These are phyloP conservation scores for Brachypodius melanocephalos DNA, from an alignment of 2,113 vertebrate species.

Conservation along the genomic window DNA sequence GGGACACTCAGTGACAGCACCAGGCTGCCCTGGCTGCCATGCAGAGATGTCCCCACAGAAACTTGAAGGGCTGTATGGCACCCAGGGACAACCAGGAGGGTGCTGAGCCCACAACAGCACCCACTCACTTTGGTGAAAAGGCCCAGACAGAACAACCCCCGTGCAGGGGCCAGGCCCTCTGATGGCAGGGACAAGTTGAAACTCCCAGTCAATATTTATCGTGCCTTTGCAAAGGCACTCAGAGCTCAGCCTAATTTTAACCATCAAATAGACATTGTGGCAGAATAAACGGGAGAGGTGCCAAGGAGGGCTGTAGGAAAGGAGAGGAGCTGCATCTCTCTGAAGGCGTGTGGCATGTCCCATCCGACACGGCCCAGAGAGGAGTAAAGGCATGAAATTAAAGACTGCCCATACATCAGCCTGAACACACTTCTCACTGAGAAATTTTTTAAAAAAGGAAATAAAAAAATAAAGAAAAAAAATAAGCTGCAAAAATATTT, in stretches of 20 bases:
- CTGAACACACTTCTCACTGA: not conserved
- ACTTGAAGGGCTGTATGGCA: not conserved
- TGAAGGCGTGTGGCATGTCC: not conserved
- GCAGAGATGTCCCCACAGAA: not conserved
- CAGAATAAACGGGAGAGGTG: slow-evolving; percentile 22
- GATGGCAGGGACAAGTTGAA: not conserved
- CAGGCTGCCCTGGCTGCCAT: not conserved
- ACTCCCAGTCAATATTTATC: slow-evolving; percentile 15
- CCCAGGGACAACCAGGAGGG: not conserved
- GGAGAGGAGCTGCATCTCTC: not conserved
- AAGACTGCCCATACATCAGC: not conserved
- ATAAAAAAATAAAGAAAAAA: not conserved
- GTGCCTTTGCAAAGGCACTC: slow-evolving; percentile 34
- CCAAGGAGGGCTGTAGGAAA: not conserved
- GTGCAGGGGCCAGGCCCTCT: not conserved
- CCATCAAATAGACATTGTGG: not conserved
- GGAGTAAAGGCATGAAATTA: not conserved
- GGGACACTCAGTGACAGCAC: not conserved
- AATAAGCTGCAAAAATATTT: not conserved
- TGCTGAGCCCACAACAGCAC: not conserved
- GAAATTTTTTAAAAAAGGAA: not conserved
- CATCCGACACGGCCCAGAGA: not conserved
- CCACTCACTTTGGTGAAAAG: not conserved
- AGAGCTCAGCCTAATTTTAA: slow-evolving; percentile 33
- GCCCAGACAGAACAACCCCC: rapidly evolving